Conservation (phyloP, 2,888 invertebrate species). For the Leptinotarsa haldemani region DNA sequence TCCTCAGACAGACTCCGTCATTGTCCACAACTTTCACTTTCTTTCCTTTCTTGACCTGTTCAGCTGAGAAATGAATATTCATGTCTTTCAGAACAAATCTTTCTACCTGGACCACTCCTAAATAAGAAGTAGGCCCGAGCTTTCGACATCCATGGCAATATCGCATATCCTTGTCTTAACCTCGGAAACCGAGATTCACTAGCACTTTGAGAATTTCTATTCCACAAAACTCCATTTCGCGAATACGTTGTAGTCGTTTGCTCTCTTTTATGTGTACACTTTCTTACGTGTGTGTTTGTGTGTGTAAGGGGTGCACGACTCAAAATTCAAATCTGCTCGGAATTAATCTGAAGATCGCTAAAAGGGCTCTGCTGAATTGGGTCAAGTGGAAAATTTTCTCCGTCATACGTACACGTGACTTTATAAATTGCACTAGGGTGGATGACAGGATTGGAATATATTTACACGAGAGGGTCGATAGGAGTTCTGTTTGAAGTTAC, state of each 20-base stretch:
- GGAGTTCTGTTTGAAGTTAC: no score
- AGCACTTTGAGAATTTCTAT: neutral
- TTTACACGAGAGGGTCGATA: neutral
- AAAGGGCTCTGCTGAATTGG: constrained; percentile 5
- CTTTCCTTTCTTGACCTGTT: no score
- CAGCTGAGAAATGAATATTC: no score
- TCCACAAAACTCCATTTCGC: constrained; percentile 3
- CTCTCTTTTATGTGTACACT: constrained; percentile 15
- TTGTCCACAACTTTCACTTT: no score
- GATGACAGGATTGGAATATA: neutral
- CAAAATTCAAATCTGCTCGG: constrained; percentile 14
- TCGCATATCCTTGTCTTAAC: neutral
- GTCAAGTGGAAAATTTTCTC: constrained; percentile 9
- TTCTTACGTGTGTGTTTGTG: constrained; percentile 1
- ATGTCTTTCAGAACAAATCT: no score
- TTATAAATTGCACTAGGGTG: neutral
- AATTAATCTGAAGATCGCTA: constrained; percentile 15
- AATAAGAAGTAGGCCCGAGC: no score
- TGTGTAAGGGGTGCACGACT: neutral
- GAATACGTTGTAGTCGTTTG: constrained; percentile 19
- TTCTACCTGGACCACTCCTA: no score
- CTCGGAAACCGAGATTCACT: neutral
- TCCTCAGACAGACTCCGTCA: no score
- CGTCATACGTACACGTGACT: constrained; percentile 10
- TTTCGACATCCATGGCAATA: neutral